These are phyloP conservation scores for Stenodera caucasica DNA, from an alignment of 2,888 invertebrate genomes.

Conservation along the genomic window DNA sequence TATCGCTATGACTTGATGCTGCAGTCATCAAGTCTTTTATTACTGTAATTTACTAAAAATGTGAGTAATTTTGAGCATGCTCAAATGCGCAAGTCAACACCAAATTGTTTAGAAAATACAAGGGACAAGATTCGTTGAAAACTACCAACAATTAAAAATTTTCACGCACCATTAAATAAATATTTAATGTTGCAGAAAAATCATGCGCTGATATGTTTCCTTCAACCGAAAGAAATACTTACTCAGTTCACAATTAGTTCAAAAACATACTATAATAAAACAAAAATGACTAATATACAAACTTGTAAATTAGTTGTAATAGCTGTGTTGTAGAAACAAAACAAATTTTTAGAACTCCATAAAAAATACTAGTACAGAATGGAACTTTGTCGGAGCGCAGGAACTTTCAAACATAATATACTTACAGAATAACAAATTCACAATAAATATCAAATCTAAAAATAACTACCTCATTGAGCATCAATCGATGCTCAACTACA, in stretches of 20 bases:
- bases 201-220: not conserved
- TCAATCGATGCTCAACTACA: constrained; percentile 26
- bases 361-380: too few species aligned
- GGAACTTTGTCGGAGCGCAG: too few species aligned
- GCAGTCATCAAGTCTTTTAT: not conserved
- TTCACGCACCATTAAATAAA: not conserved
- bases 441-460: not conserved
- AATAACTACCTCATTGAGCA: constrained; percentile 29
- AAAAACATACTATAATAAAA: too few species aligned
- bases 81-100: not conserved
- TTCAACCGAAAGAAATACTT: not conserved
- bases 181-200: constrained; percentile 1
- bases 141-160: not conserved
- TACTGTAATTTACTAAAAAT: not conserved
- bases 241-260: not conserved
- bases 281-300: not conserved
- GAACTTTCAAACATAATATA: not conserved
- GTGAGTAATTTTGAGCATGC: not conserved
- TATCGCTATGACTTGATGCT: not conserved
- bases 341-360: not conserved
- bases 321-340: not conserved
- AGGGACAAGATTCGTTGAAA: too few species aligned
- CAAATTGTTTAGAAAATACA: not conserved
- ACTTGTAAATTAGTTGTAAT: not conserved
- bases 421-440: not conserved